Evolutionary conservation across 1,140 invertebrate genomes (phyloP).

Genomic region (Drepana arcuata): DNA sequence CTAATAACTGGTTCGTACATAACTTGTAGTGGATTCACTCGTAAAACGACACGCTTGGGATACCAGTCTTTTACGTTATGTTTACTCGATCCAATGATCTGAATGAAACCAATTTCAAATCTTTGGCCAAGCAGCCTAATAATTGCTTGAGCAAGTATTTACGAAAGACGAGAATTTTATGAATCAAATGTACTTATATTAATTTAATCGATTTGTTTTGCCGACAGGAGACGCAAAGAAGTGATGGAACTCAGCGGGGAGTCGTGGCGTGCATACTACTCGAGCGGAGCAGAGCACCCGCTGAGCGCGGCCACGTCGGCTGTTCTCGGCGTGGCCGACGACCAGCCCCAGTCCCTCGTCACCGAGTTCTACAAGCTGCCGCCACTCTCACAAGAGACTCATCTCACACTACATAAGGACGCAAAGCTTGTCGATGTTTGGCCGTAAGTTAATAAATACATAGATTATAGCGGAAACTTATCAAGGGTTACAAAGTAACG

Average conservation of each 20-base stretch:
- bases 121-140: too few species aligned
- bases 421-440: constrained; percentile 50
- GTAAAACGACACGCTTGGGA: constrained; percentile 60
- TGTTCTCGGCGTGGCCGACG: constrained; percentile 46
- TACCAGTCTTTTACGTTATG: constrained; percentile 62
- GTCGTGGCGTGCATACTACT: constrained; percentile 59
- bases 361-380: constrained; percentile 70
- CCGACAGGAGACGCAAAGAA: constrained; percentile 61
- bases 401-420: constrained; percentile 59
- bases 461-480: too few species aligned
- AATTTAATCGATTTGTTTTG: constrained; percentile 12
- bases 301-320: constrained; percentile 49
- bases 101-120: too few species aligned
- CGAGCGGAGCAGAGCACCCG: constrained; percentile 43
- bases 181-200: too few species aligned
- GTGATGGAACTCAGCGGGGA: constrained; percentile 62
- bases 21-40: constrained; percentile 59
- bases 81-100: constrained; percentile 41
- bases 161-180: too few species aligned
- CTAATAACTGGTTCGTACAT: constrained; percentile 71
- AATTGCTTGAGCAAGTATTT: too few species aligned
- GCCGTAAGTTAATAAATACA: constrained; percentile 68
- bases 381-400: constrained; percentile 48
- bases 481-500: too few species aligned
- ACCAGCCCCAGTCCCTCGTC: constrained; percentile 43